Base-by-base conservation (phyloP, 2,113 vertebrate species). In the Haemorhous mexicanus region DNA sequence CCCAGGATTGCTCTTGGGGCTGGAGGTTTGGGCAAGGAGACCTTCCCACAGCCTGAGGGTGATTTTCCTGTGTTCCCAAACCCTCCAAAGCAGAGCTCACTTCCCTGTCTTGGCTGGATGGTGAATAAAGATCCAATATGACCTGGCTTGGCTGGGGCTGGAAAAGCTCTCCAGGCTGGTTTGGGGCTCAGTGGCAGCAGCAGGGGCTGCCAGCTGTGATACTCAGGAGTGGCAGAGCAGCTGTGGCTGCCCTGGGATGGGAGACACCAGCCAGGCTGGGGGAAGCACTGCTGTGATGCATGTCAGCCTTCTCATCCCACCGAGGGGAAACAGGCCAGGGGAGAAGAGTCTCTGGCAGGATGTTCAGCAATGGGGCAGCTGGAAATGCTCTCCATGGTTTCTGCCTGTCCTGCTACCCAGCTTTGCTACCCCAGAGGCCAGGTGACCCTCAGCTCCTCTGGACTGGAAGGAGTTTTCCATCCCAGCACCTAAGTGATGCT, bases 271-370 rank as follows among this genome's bases (percentile, higher is more conserved):
- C 19, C 5, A 2, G 19, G 52, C 7, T 7, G 10, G 30, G n/a
- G 32, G 14, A 32, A 33, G 41, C 7, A 2, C 8, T 0, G 0
- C 46, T 7, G 6, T 0, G 4, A 14, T 46, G 26, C 5, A 16
- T 0, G 0, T 32, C 15, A 16, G 17, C 63, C 20, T 59, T 32
- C 74, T 69, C 2, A 1, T 50, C 22, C 67, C 75, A 43, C 18
- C 0, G 0, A 46, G 61, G 9, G 72, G n/a, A 37, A 84, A 23
- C 21, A 16, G 5, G 55, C 13, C 30, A 44, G n/a, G 73, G 16
- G 58, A 84, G 37, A 49, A n/a, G 13, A 16, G 11, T 11, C 27
- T 12, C 33, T 9, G 27, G 27, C 12, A 32, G 28, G 46, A 18
- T 37, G 8, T 33, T 63, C 62, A 78, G 64, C 37, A 61, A 0